Base-by-base conservation (phyloP, 2,113 vertebrate species). In the Erythrocercus mccallii region DNA sequence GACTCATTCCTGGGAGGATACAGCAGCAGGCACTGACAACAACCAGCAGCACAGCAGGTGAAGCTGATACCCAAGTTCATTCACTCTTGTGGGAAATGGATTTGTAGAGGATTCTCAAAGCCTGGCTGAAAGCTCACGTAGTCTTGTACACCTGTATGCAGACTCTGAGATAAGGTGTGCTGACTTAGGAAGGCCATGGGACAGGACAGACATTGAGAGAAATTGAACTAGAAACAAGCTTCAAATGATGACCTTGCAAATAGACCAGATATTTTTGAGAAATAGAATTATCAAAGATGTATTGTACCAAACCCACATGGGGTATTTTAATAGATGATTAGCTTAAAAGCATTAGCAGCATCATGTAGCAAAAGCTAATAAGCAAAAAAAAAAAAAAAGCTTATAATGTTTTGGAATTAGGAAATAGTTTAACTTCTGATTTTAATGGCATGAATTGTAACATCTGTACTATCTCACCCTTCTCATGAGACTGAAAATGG, bases 1-100 rank as follows among this genome's bases (percentile, higher is more conserved):
- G 58, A 38, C 96, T 98, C 62, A 93, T 95, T 86, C 73, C 98
- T 70, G 95, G 18, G 97, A 97, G 77, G 97, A 97, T 18, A 82
- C 97, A 69, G n/a, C 69, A 15, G 88, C 95, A 82, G 97, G 96
- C 21, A 56, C 96, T 97, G 8, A 86, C 98, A 30, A 90, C 97
- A 57, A 68, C 95, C 20, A 79, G 95, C 68, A 90, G 96, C 54
- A 97, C 97, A 10, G 95, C 97, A 72, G 97, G 98, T 86, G 96
- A 97, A 70, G 90, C 97, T n/a, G 66, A 54, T 6, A 15, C 5
- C 68, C 62, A 44, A 69, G 11, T 37, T 74, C 14, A 62, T 38
- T 31, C 84, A 95, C 87, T 98, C n/a, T 35, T 11, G 23, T 58
- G n/a, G 57, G 15, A 37, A 37, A 58, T 17, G 10, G 57, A 11